A percentile compares a stretch with the other conserved stretches of the same genome.
These are phyloP conservation scores for Phainopepla nitens DNA, from an alignment of 2,113 vertebrate species.

Conservation along the genomic window DNA sequence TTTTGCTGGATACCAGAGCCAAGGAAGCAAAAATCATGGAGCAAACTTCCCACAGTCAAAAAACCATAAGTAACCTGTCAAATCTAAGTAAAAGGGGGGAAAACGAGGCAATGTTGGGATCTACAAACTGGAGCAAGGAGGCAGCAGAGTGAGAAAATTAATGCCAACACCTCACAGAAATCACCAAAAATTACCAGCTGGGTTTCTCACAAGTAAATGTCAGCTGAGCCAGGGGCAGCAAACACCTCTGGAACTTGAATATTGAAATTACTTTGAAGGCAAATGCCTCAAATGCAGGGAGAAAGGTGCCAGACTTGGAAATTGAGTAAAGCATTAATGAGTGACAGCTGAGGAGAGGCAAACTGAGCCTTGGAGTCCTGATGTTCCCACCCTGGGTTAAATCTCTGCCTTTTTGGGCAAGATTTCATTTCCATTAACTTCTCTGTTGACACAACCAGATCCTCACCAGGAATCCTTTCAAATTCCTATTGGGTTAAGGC, in stretches of 20 bases:
- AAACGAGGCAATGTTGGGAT: neutral
- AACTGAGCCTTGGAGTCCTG: neutral
- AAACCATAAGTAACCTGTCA: neutral
- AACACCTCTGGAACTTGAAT: neutral
- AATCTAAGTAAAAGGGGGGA: neutral
- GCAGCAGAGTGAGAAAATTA: neutral
- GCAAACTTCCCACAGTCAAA: neutral
- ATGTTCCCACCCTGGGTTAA: neutral
- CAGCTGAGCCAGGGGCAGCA: neutral
- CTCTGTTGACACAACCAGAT: neutral
- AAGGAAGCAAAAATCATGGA: neutral
- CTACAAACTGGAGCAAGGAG: neutral
- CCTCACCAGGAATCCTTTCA: neutral
- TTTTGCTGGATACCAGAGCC: neutral
- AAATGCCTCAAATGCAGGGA: neutral
- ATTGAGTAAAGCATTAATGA: neutral
- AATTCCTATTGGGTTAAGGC: neutral
- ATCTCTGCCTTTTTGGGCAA: neutral
- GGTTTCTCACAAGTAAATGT: neutral
- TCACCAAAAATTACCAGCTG: neutral
- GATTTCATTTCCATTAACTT: neutral
- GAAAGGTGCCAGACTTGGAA: neutral
- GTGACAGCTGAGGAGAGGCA: neutral
- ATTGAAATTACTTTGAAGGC: neutral
- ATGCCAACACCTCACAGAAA: neutral